Conservation (phyloP, 1,140 invertebrate genomes). For the Hyphantria cunea region DNA sequence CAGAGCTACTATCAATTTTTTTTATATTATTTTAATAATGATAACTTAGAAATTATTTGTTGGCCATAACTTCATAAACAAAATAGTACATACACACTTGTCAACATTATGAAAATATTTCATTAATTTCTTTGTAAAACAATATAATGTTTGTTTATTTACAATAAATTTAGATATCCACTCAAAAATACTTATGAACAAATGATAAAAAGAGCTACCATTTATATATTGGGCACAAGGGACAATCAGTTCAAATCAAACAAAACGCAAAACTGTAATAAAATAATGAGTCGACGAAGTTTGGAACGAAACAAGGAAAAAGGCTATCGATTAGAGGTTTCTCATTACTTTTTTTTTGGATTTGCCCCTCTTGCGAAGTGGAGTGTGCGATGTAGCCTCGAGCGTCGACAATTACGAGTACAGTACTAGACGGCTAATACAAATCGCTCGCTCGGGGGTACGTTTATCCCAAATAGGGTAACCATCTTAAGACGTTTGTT, state of each 20-base stretch:
- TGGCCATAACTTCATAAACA: no score
- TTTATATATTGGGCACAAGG: no score
- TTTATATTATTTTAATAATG: no score
- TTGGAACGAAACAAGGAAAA: constrained; percentile 35
- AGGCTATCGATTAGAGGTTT: constrained; percentile 49
- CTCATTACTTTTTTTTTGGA: constrained; percentile 60
- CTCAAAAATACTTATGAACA: no score
- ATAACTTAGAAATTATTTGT: no score
- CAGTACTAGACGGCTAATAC: constrained; percentile 76
- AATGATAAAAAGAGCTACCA: no score
- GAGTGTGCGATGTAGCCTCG: constrained; percentile 61
- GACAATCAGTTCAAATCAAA: background rate
- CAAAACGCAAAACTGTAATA: constrained; percentile 6
- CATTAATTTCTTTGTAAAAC: no score
- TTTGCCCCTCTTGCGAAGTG: constrained; percentile 59
- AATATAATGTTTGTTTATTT: no score
- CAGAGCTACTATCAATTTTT: no score
- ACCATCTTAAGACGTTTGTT: constrained; percentile 28
- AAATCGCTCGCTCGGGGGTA: constrained; percentile 73
- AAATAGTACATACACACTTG: no score
- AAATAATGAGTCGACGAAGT: constrained; percentile 25
- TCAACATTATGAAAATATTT: no score
- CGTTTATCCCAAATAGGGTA: constrained; percentile 63
- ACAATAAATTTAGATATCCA: no score
- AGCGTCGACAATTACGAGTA: constrained; percentile 76